Conservation (phyloP, 2,797 vertebrate species). For the Myripristis murdjan region DNA sequence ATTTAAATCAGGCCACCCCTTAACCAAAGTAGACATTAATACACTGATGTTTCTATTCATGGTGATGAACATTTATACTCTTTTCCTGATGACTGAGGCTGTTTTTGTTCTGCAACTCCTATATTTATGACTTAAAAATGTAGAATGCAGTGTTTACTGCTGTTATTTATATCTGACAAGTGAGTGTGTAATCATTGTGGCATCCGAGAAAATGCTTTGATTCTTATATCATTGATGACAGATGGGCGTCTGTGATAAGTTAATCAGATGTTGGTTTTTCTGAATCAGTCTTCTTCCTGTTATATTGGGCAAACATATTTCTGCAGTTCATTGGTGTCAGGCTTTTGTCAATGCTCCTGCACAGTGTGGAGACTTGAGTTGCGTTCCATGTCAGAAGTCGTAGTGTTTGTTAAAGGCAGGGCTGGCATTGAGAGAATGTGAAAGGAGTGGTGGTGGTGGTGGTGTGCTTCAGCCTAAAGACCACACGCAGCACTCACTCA, state of each 20-base stretch:
- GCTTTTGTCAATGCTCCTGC: constrained; percentile 3
- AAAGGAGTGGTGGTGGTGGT: constrained; percentile 67
- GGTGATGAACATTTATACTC: neutral
- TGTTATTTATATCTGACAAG: neutral
- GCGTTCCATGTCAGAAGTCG: constrained; percentile 51
- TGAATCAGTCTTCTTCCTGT: neutral
- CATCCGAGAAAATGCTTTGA: neutral
- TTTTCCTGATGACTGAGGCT: neutral
- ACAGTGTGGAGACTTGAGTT: constrained; percentile 3
- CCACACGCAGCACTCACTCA: neutral
- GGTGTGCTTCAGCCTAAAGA: constrained; percentile 28
- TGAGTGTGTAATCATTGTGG: too few relatives aligned
- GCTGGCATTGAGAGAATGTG: constrained; percentile 68
- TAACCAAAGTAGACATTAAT: constrained; percentile 22
- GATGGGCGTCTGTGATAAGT: too few relatives aligned
- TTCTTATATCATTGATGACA: neutral
- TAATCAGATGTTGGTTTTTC: neutral
- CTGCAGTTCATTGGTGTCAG: neutral
- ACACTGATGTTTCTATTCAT: neutral
- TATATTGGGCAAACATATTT: neutral
- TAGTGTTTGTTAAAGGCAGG: constrained; percentile 81
- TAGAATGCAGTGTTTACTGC: too few relatives aligned
- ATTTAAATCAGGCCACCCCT: constrained; percentile 6
- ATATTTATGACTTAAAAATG: neutral
- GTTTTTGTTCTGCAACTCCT: neutral